phyloP scores from a whole-genome alignment of 2,888 invertebrate genomes.

The Campopleginae sp. region DNA sequence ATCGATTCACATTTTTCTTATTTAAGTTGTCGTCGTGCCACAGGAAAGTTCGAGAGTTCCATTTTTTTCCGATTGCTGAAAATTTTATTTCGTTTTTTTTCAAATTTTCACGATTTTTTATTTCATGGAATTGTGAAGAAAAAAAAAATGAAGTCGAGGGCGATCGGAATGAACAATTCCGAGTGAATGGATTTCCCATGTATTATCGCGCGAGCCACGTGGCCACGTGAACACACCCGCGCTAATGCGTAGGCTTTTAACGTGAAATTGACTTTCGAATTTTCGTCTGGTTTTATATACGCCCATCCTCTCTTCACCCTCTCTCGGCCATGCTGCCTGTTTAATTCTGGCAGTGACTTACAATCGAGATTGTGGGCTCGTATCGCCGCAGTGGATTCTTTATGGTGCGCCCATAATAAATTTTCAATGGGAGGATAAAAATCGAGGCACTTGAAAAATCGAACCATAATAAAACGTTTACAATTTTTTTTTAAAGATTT shows the following conservation, averaged over 20 bases:
- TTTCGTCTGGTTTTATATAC: constrained; percentile 23
- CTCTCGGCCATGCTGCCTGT: background rate
- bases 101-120: background rate
- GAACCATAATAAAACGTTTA: background rate
- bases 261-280: constrained; percentile 74
- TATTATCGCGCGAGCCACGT: constrained; percentile 24
- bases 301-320: background rate
- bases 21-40: too few species aligned
- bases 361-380: background rate
- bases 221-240: background rate
- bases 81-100: too few species aligned
- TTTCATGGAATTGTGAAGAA: background rate
- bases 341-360: constrained; percentile 16
- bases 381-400: background rate
- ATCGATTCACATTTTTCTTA: too few species aligned
- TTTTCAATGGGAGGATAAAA: background rate
- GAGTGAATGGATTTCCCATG: constrained; percentile 38
- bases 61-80: too few species aligned
- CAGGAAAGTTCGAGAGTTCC: too few species aligned
- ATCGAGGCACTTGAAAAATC: background rate
- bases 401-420: background rate
- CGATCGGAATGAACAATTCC: background rate
- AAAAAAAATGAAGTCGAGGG: background rate
- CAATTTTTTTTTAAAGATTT: too few species aligned
- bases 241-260: constrained; percentile 75